phyloP scores from a whole-genome alignment of 2,113 vertebrate genomes.

The Elaphurus davidianus region DNA sequence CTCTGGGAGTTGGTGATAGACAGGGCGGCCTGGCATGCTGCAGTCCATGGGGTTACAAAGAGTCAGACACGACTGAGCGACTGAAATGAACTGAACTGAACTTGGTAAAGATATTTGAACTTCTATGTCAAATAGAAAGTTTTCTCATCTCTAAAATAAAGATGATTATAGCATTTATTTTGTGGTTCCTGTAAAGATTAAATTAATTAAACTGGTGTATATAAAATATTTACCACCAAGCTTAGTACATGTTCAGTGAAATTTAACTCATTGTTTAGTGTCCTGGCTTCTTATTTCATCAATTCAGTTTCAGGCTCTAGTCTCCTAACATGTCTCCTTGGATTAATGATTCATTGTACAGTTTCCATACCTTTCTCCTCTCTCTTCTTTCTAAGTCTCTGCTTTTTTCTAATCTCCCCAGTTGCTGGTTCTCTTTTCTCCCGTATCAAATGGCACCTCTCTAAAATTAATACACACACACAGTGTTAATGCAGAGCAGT shows the following conservation, averaged over 20 bases:
- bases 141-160: neutral
- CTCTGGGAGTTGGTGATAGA: neutral
- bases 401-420: neutral
- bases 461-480: neutral
- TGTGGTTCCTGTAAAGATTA: neutral
- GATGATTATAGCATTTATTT: neutral
- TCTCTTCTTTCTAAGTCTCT: neutral
- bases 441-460: neutral
- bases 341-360: neutral
- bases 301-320: neutral
- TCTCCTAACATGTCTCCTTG: neutral
- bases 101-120: neutral
- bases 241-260: neutral
- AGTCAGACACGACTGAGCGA: fast-evolving
- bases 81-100: neutral
- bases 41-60: neutral
- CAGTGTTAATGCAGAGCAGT: neutral
- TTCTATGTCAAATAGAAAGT: neutral
- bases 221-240: neutral
- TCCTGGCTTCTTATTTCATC: neutral
- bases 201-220: neutral
- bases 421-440: neutral
- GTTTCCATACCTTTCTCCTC: neutral
- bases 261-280: neutral
- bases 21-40: neutral